Conservation (phyloP, 2,113 vertebrate species). For the Todiramphus chloris region DNA sequence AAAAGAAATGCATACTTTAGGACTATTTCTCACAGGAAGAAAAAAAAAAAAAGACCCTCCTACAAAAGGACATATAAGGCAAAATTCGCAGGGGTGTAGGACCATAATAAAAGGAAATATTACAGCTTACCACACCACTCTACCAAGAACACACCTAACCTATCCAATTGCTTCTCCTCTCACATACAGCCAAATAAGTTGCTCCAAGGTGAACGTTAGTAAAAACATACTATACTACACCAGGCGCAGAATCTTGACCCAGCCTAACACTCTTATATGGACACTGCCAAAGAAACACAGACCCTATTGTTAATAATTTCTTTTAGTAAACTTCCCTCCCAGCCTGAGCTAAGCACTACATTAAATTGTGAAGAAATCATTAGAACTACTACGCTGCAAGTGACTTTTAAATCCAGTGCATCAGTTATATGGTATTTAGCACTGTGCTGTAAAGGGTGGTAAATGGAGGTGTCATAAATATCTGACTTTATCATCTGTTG, state of each 20-base stretch:
- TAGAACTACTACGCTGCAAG: constrained; percentile 43
- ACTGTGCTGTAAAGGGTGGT: constrained; percentile 56
- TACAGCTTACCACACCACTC: not conserved
- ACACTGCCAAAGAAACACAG: constrained; percentile 39
- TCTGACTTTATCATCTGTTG: constrained; percentile 73
- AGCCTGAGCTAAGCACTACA: constrained; percentile 37
- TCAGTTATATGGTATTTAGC: constrained; percentile 62
- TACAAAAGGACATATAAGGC: not conserved
- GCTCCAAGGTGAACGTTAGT: not conserved
- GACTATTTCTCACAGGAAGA: not conserved
- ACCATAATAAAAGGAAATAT: not conserved
- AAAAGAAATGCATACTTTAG: not conserved
- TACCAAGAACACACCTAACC: not conserved
- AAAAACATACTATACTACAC: not conserved
- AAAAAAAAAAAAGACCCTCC: not conserved
- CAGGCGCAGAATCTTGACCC: not conserved
- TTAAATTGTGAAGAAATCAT: constrained; percentile 47
- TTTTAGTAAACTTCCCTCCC: constrained; percentile 48
- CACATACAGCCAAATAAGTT: not conserved
- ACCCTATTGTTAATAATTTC: constrained; percentile 20
- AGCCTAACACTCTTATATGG: not conserved
- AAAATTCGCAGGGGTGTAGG: not conserved
- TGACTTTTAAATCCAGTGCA: constrained; percentile 67
- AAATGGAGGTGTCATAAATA: constrained; percentile 71
- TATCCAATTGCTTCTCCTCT: not conserved